Evolutionary conservation across 2,113 vertebrate species (phyloP), one percentile per base, ranked within the genome.

Genomic region (Erythrolamprus reginae): DNA sequence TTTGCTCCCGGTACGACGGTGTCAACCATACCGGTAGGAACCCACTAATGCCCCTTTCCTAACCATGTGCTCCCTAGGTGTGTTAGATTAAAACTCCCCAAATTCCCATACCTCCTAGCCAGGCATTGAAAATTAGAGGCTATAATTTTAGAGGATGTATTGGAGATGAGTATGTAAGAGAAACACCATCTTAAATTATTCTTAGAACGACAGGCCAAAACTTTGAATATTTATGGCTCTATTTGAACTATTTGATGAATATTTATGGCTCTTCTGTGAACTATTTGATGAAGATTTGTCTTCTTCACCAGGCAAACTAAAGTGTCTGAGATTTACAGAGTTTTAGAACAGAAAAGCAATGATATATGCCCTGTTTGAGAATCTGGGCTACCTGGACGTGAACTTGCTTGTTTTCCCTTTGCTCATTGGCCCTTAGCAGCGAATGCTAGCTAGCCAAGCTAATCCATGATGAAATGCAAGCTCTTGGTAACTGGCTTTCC

Each of bases 361-460:
- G 33, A 15, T 90, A 23, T 50, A 17, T 8, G 3, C 19, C 3
- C 5, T 47, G 58, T 86, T 42, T 10, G 8, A 45, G 61, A 77
- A 55, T 26, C 26, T 50, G 21, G 28, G 23, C n/a, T 87, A 87
- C 47, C 10, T n/a, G n/a, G 51, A 82, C 19, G 19, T 87, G 51
- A 82, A 82, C 33, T 85, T 84, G 53, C 28, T 86, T 86, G 9
- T 95, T 95, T 96, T 92, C 95, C 94, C 93, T 94, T 50, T 84
- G n/a, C 65, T 93, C 2, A 8, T 86, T 93, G 93, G 94, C 91
- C 89, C 88, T 88, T 50, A 77, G 52, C 82, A 83, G 8, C 21
- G 4, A 33, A 82, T 70, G 65, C 84, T 87, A 52, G 38, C 17
- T 47, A 24, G 70, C 24, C 50, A 89, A 85, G 87, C 87, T 91